Evolutionary conservation across 2,113 vertebrate species (phyloP).

Genomic region (Rissa tridactyla): DNA sequence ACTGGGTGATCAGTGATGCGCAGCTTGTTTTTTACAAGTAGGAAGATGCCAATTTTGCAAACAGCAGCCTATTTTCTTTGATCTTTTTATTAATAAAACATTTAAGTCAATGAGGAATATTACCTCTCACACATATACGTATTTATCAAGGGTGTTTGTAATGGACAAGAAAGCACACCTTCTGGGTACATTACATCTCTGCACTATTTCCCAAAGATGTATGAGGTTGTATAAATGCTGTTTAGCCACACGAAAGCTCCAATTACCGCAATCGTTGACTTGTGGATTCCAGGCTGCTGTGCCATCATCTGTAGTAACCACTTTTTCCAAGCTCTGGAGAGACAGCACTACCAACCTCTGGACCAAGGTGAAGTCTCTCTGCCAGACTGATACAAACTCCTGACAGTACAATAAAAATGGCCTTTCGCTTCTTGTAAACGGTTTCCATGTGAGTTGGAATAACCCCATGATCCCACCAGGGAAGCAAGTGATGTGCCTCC

Average conservation of each 20-base stretch:
- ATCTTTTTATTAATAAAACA: not conserved
- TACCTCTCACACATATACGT: not conserved
- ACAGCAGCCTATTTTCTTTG: not conserved
- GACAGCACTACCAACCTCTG: not conserved
- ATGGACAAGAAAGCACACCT: fast-evolving
- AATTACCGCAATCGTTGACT: not conserved
- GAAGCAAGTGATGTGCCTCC: not conserved
- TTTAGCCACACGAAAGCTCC: not conserved
- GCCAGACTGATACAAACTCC: not conserved
- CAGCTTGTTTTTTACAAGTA: not conserved
- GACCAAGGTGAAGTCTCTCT: not conserved
- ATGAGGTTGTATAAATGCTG: not conserved
- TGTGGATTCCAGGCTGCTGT: not conserved
- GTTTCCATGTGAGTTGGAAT: not conserved
- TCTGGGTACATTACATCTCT: not conserved
- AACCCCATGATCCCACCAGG: not conserved
- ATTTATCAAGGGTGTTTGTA: not conserved
- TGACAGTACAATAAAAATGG: not conserved
- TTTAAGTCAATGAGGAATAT: not conserved
- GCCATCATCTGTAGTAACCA: not conserved
- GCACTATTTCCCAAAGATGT: not conserved
- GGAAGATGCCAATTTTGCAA: not conserved
- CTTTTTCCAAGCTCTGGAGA: not conserved
- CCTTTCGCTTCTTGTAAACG: not conserved
- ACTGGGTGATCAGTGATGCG: not conserved